Percentiles rank a stretch among this genome's conserved stretches.
Evolutionary conservation across 64 coral and sea anemone genomes (phyloP).

Genomic region (Dendrophyllia cribrosa): DNA sequence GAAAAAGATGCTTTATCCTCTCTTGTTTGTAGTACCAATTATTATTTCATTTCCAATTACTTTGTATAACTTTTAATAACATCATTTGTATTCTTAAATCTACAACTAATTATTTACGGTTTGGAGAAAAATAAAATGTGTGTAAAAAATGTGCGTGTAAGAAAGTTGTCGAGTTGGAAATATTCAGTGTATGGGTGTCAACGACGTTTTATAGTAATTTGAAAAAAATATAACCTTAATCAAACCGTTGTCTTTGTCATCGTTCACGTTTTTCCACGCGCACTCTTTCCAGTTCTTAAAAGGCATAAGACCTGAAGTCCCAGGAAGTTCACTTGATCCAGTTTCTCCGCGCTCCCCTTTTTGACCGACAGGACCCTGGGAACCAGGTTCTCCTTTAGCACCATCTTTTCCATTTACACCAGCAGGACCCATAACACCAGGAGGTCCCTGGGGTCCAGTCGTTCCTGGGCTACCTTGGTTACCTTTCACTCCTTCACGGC

Average conservation of each 20-base stretch:
- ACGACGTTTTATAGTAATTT: too few species aligned
- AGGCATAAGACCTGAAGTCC: not conserved
- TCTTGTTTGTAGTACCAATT: too few species aligned
- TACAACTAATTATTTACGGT: too few species aligned
- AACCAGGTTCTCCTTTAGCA: not conserved
- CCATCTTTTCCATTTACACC: not conserved
- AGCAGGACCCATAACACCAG: not conserved
- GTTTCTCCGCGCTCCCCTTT: slow-evolving; percentile 12
- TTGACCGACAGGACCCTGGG: not conserved
- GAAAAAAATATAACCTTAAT: slow-evolving; percentile 28
- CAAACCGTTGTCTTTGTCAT: slow-evolving; percentile 13
- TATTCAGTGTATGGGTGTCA: too few species aligned
- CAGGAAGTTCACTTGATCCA: not conserved
- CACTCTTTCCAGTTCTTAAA: slow-evolving; percentile 17
- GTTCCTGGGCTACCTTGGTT: not conserved
- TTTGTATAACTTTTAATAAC: too few species aligned
- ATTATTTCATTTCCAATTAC: too few species aligned
- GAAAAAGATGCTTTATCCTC: too few species aligned
- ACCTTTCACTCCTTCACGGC: not conserved
- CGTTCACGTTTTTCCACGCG: not conserved
- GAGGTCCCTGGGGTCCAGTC: not conserved
- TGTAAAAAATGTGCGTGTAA: too few species aligned
- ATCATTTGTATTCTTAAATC: too few species aligned
- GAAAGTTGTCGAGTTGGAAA: too few species aligned
- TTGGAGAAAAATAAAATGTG: too few species aligned